Base-by-base conservation (phyloP, 1,140 invertebrate genomes). In the Nautilus pompilius region DNA sequence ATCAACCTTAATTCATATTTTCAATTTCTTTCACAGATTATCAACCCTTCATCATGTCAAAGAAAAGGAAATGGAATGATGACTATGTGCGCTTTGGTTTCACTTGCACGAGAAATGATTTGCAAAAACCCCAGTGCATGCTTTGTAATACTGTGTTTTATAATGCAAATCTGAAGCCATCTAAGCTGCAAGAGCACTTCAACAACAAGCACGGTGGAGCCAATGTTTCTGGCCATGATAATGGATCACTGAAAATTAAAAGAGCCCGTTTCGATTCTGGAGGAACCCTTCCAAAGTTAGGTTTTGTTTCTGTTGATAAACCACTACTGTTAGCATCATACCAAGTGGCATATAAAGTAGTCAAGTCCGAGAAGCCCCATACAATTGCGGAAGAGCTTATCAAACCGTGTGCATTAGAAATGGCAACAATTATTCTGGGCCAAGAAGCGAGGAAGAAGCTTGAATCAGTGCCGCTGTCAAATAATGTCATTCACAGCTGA, bases 401-500 rank as follows among this genome's bases (percentile, higher is more conserved):
- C 30, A 56, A 56, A 56, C 54, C 54, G 28, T 56, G 26, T 56
- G 54, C 28, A 53, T 26, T 53, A 53, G 49, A 53, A 53, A 53
- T 53, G 49, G 49, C 49, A 20, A 53, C n/a, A 53, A 56, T 56
- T 56, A 29, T 56, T 56, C 32, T 3, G 20, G 54, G 2, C 13
- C 26, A 56, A 30, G 32, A 56, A 29, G 54, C 54, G 5, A 15
- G 6, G 20, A 33, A 56, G 5, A 10, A 56, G 54, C 54, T 26
- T 20, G 32, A 56, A 49, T 15, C 26, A 49, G 20, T 8, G 20
- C 20, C 20, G 20, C 26, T 20, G 24, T 49, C 48, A 49, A 56
- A 29, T 30, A 56, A 56, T 56, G 32, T 22, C 6, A 29, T 56
- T 30, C 28, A 56, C 17, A 56, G 54, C 28, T 2, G 3, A 56